phyloP scores from a whole-genome alignment of 2,113 vertebrate genomes.

The Melanostigma gelatinosum region DNA sequence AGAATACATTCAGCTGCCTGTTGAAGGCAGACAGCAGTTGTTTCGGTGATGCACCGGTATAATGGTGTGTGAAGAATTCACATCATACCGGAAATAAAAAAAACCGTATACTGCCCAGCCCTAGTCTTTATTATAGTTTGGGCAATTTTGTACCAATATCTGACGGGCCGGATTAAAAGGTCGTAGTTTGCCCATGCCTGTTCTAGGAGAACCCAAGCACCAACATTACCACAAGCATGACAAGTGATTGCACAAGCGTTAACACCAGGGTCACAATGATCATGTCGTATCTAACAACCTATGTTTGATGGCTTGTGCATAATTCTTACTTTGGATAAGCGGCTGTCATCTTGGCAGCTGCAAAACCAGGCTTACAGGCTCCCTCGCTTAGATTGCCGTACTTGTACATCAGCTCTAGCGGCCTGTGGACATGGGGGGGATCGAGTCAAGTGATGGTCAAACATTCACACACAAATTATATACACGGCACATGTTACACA shows the following conservation, averaged over 20 bases:
- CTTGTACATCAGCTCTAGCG: constrained; percentile 88
- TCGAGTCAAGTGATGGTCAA: background rate
- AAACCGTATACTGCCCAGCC: too few relatives aligned
- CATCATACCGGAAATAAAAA: too few relatives aligned
- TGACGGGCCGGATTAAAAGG: too few relatives aligned
- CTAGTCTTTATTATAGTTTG: too few relatives aligned
- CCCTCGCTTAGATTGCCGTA: constrained; percentile 92
- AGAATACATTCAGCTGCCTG: too few relatives aligned
- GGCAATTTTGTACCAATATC: too few relatives aligned
- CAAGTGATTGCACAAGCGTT: background rate
- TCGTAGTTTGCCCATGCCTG: too few relatives aligned
- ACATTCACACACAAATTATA: background rate
- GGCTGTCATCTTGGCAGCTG: constrained; percentile 90
- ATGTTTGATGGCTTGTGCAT: background rate
- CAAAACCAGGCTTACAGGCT: constrained; percentile 88
- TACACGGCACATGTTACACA: background rate
- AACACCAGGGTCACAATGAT: background rate
- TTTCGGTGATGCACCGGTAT: too few relatives aligned
- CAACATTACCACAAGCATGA: background rate
- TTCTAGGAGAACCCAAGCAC: background rate
- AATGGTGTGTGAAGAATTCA: too few relatives aligned
- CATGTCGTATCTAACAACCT: background rate
- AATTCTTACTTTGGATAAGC: constrained; percentile 91
- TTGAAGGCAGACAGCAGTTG: too few relatives aligned
- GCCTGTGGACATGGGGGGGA: constrained; percentile 72